phyloP scores from a whole-genome alignment of 2,888 invertebrate genomes.

The Amphimallon solstitiale region DNA sequence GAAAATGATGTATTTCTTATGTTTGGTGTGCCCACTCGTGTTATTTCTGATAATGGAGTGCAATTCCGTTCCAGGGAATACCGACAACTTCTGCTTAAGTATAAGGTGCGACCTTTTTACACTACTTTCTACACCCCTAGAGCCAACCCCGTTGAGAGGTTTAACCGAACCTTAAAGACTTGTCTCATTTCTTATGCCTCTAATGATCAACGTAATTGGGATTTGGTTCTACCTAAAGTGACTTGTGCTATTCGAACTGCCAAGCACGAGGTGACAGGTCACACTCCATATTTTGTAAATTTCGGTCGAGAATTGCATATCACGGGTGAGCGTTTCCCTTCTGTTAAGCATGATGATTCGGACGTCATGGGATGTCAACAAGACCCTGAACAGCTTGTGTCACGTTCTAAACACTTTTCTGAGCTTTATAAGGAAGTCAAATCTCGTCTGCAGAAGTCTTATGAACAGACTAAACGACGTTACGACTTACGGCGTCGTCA shows the following conservation, averaged over 20 bases:
- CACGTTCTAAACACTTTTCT: neutral
- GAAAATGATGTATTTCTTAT: too few relatives aligned
- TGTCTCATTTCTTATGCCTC: slow-evolving; percentile 44
- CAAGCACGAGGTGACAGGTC: slow-evolving; percentile 42
- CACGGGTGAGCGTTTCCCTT: neutral
- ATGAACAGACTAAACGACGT: neutral
- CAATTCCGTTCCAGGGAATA: too few relatives aligned
- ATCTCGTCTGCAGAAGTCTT: neutral
- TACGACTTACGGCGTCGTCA: too few relatives aligned
- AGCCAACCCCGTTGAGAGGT: too few relatives aligned
- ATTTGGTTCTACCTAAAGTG: slow-evolving; percentile 40
- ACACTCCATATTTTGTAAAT: slow-evolving; percentile 42
- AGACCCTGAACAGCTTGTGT: neutral
- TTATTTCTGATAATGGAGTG: too few relatives aligned
- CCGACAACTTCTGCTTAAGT: too few relatives aligned
- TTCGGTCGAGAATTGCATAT: slow-evolving; percentile 38
- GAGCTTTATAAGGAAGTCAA: neutral
- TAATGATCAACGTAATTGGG: slow-evolving; percentile 41
- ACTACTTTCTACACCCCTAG: too few relatives aligned
- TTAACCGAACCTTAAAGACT: too few relatives aligned
- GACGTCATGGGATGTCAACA: neutral
- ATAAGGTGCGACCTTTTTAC: too few relatives aligned
- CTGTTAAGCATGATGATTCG: accelerated
- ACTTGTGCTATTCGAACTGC: slow-evolving; percentile 44
- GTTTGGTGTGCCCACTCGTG: too few relatives aligned